Conservation (phyloP, 2,797 vertebrate genomes). For the Diglossa cyanea region DNA sequence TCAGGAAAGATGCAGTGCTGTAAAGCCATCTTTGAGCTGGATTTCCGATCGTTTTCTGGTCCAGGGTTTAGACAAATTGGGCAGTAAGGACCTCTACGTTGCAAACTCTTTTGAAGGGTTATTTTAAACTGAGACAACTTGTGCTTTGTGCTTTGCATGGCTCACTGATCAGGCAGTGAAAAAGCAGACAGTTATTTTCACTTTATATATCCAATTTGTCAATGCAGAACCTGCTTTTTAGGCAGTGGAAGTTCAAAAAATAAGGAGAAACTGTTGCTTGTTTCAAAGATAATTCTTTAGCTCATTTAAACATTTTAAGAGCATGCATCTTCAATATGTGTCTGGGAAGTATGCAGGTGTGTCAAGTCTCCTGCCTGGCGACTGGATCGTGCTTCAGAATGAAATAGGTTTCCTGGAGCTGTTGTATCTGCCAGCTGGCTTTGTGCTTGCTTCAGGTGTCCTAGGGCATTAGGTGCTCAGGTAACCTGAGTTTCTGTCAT, state of each 20-base stretch:
- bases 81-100: neutral
- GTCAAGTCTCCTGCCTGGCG: neutral
- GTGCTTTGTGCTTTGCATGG: neutral
- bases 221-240: neutral
- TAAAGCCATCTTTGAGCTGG: neutral
- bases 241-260: neutral
- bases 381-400: accelerated
- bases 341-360: neutral
- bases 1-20: neutral
- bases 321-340: accelerated
- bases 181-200: neutral
- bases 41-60: neutral
- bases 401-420: neutral
- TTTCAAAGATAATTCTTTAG: neutral
- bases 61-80: neutral
- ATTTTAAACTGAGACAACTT: neutral
- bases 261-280: neutral
- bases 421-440: neutral
- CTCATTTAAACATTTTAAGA: neutral
- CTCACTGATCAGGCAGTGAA: neutral
- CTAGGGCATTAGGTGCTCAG: neutral
- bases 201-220: neutral
- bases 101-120: neutral
- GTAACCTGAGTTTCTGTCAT: neutral
- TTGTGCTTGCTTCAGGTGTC: neutral